Evolutionary conservation across 2,113 vertebrate species (phyloP).

Genomic region (Petroica traversi): DNA sequence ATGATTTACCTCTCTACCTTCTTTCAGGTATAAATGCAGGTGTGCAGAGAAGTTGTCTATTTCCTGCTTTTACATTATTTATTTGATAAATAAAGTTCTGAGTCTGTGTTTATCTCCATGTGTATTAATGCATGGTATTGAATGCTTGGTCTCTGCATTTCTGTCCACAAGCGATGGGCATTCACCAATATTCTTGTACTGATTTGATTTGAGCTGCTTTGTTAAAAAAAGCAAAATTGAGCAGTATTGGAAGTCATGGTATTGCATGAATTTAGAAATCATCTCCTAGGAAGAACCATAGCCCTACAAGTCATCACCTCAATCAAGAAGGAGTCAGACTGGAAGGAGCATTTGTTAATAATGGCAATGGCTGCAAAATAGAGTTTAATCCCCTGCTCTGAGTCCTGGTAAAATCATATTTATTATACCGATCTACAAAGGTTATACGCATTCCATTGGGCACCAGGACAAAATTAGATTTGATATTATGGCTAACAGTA

Average conservation of each 20-base stretch:
- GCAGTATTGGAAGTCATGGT: neutral
- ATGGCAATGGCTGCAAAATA: neutral
- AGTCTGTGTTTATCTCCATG: neutral
- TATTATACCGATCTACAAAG: conserved; percentile 19
- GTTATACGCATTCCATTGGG: conserved; percentile 37
- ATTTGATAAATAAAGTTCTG: neutral
- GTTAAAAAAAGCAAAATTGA: neutral
- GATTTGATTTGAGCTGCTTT: neutral
- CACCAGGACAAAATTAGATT: conserved; percentile 39
- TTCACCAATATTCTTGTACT: neutral
- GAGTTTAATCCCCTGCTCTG: neutral
- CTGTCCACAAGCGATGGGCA: neutral
- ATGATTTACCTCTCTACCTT: neutral
- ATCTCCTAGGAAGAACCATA: neutral
- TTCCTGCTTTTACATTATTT: neutral
- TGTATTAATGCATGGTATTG: neutral
- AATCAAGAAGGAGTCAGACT: neutral
- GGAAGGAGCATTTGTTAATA: neutral
- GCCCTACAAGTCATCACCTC: neutral
- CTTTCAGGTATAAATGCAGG: neutral
- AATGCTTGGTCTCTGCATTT: neutral
- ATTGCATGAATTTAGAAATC: neutral
- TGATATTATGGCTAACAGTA: neutral
- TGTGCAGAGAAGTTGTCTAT: neutral
- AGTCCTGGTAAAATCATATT: neutral